Evolutionary conservation across 1,140 invertebrate genomes (phyloP), one percentile per base, ranked within the genome.

Genomic region (Gryon sp.): DNA sequence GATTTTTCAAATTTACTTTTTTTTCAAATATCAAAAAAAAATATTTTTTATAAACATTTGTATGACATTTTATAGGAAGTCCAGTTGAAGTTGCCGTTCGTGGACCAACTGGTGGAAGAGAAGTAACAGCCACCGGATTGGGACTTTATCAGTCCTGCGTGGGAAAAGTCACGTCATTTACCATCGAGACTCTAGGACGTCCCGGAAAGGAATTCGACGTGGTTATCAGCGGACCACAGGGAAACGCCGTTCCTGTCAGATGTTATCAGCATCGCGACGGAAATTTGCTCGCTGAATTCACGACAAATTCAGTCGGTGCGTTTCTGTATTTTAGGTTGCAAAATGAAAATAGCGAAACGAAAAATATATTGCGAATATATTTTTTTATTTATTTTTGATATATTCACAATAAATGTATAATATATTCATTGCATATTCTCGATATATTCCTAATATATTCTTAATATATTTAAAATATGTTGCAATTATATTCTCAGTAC

Each of bases 181-280:
- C 95, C 15, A 97, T 98, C 45, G 95, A 97, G 82, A 97, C 95
- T 0, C 90, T 95, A 0, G 95, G 96, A 8, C 90, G 93, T 16
- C 92, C 95, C 3, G 95, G 95, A 0, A 91, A 96, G 68, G 95
- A 97, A 81, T 97, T 98, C 81, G 96, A 98, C 84, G 95, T 97
- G 0, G 93, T 97, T 0, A 94, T 97, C 0, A 94, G 90, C 0
- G 95, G 97, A 8, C 96, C 98, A 0, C 94, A 93, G 26, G 95
- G 97, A 4, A 93, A 95, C 74, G 96, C 97, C 0, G 91, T 99
- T 15, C 96, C 97, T 0, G 97, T 99, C 0, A 90, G 95, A 50
- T 98, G 97, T 87, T 98, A 98, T 86, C 96, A 98, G 85, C 98
- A 98, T 69, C 96, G 98, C 85, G 97, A 98, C 79, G 96, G 96